Percentiles rank a stretch among this genome's conserved stretches.
Conservation (phyloP, 1,140 invertebrate genomes). For the Elymnias hypermnestra region DNA sequence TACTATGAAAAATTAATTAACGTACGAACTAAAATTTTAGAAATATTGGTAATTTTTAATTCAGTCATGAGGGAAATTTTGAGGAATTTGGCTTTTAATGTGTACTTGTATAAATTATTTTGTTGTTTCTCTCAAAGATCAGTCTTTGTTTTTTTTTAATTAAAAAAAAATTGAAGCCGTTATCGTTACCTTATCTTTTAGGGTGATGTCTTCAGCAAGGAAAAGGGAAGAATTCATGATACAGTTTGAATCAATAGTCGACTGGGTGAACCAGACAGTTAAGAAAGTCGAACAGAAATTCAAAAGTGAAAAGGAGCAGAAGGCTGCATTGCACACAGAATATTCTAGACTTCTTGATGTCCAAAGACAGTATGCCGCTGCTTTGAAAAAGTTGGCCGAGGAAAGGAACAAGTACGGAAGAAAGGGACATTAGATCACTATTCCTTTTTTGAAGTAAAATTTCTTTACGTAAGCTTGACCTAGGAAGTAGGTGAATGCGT, state of each 20-base stretch:
- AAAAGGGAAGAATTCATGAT: slow-evolving; percentile 91
- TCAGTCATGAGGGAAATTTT: too few relatives aligned
- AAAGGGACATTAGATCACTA: slow-evolving; percentile 6
- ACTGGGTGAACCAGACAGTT: slow-evolving; percentile 88
- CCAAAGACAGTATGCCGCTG: slow-evolving; percentile 89
- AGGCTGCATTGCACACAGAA: slow-evolving; percentile 83
- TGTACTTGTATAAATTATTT: too few relatives aligned
- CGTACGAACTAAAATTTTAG: too few relatives aligned
- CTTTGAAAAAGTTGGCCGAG: slow-evolving; percentile 87
- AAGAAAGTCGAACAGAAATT: slow-evolving; percentile 82
- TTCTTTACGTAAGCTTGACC: too few relatives aligned
- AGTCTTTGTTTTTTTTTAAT: not conserved
- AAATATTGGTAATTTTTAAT: too few relatives aligned
- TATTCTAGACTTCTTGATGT: slow-evolving; percentile 86
- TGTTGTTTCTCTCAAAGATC: not conserved
- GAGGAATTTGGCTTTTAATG: too few relatives aligned
- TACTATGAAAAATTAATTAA: too few relatives aligned
- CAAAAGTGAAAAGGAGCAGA: slow-evolving; percentile 83
- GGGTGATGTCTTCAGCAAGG: slow-evolving; percentile 82
- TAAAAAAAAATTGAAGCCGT: not conserved
- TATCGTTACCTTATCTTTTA: slow-evolving; percentile 11
- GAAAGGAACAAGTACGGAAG: slow-evolving; percentile 78
- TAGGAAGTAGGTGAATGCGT: too few relatives aligned
- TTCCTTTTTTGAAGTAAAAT: too few relatives aligned
- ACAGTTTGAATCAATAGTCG: slow-evolving; percentile 92